These are phyloP conservation scores for Phaethornis superciliosus DNA, from an alignment of 2,113 vertebrate genomes.

Conservation along the genomic window DNA sequence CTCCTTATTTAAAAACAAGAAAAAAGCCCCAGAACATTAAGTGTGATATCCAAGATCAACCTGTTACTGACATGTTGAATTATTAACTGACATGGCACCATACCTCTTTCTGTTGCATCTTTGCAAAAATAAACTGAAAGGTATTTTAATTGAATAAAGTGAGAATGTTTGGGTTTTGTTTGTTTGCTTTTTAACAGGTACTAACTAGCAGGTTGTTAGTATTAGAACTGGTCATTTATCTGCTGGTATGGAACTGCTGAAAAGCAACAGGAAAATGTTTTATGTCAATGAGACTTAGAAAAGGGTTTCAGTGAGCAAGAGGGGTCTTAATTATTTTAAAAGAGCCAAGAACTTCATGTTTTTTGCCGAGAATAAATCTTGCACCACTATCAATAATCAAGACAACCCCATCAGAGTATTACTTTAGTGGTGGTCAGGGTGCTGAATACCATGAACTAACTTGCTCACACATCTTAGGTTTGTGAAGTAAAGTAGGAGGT, in stretches of 20 bases:
- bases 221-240: not conserved
- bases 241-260: not conserved
- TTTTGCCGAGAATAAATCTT: not conserved
- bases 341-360: not conserved
- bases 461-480: not conserved
- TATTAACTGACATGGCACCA: not conserved
- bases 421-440: not conserved
- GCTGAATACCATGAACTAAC: not conserved
- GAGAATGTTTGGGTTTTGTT: not conserved
- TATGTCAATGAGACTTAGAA: not conserved
- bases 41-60: not conserved
- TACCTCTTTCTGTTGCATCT: not conserved
- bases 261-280: not conserved
- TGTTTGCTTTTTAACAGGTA: not conserved
- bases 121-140: not conserved
- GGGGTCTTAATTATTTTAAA: not conserved
- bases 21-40: not conserved
- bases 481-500: not conserved
- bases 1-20: constrained; percentile 68
- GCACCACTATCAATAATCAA: not conserved
- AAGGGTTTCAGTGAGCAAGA: not conserved
- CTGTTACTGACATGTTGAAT: not conserved
- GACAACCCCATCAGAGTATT: not conserved
- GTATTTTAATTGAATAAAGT: not conserved
- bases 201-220: not conserved